Evolutionary conservation across 2,888 invertebrate species (phyloP).

Genomic region (Drosophila meridionalis): DNA sequence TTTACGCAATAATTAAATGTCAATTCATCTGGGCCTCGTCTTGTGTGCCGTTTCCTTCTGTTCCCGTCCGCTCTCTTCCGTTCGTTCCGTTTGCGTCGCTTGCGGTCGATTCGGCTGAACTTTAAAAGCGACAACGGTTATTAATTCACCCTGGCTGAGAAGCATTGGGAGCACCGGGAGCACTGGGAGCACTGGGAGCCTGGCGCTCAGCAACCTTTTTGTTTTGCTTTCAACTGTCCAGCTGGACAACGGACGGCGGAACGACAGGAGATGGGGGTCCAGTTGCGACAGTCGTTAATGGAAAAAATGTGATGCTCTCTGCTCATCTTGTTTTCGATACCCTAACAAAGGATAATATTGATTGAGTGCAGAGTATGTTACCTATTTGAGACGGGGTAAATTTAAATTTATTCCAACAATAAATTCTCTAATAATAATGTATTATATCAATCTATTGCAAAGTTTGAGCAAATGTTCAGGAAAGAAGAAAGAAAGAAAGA

Average conservation of each 20-base stretch:
- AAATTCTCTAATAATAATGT: no score
- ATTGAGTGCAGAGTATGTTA: not conserved
- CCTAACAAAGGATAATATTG: constrained; percentile 3
- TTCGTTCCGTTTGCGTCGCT: constrained; percentile 12
- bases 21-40: constrained; percentile 64
- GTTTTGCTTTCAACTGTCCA: constrained; percentile 34
- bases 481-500: no score
- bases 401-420: not conserved
- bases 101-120: constrained; percentile 48
- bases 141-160: constrained; percentile 61
- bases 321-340: constrained; percentile 33
- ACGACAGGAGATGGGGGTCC: constrained; percentile 10
- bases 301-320: constrained; percentile 59
- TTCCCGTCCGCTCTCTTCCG: not conserved
- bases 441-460: no score
- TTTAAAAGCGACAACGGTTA: constrained; percentile 65
- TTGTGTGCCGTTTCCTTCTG: constrained; percentile 17
- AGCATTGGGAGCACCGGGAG: constrained; percentile 6
- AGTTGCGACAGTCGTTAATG: constrained; percentile 63
- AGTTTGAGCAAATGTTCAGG: no score
- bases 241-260: constrained; percentile 14
- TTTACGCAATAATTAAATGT: constrained; percentile 76
- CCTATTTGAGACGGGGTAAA: not conserved
- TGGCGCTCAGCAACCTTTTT: constrained; percentile 43
- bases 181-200: constrained; percentile 31